Base-by-base conservation (phyloP, 1,140 invertebrate genomes). In the Holotrichia oblita region DNA sequence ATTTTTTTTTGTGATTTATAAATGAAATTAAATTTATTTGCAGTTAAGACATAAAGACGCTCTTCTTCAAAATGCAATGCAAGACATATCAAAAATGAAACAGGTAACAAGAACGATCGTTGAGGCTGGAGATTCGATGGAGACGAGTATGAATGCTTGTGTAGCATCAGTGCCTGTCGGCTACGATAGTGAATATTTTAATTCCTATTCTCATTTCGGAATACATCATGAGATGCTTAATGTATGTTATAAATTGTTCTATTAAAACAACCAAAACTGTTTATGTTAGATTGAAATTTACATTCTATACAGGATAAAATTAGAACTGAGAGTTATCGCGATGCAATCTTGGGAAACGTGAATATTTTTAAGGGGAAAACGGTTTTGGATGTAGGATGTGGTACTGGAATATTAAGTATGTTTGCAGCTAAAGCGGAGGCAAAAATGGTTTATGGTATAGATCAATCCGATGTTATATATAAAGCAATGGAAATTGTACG, bases 181-280 rank as follows among this genome's bases (percentile, higher is more conserved):
- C 78, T 82, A 90, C 79, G 94, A 96, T 83, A 90, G 92, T 82
- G 91, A 92, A 80, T 99, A 99, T 88, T 99, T 99, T 85, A 95
- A 94, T 86, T 96, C 96, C 3, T 99, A 99, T 87, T 95, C 97
- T 78, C 97, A 99, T 89, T 99, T 98, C 90, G 94, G 95, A 12
- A 99, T 99, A 85, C 98, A 99, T 90, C 96, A 98, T 88, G 97
- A 96, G 85, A 98, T 98, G 96, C 87, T 98, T 10, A 93, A 92
- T 80, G 93, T 93, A 89, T 88, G 86, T 87, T 78, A 79, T 20
- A 22, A 64, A 55, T 73, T 83, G 9, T 73, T 64, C 61, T 75
- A 10, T 40, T 75, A 10, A 80, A 12, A 34, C 27, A 34, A 34
- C 1, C 27, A 34, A n/a, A 34, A 34, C 27, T 34, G 27, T 34